Evolutionary conservation across 2,888 invertebrate genomes (phyloP), one percentile per base, ranked within the genome.

Genomic region (Agrotis puta): DNA sequence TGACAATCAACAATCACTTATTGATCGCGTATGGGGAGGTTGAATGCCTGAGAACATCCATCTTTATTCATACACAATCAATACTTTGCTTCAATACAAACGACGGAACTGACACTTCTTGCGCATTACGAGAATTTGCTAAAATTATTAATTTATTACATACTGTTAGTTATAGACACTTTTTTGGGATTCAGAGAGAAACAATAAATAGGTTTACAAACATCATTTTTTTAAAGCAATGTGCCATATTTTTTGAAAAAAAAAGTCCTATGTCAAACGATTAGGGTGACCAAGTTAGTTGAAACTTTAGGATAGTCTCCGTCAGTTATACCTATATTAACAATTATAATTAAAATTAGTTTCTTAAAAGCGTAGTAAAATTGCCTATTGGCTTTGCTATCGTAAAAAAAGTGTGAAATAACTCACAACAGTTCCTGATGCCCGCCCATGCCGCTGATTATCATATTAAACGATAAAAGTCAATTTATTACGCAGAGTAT

Each of bases 1-100:
- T 62, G 53, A 59, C 59, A 83, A 66, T 64, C 45, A 76, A 80
- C 83, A 85, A 85, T 83, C 82, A 77, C 64, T 84, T 67, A 76
- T 82, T 77, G 65, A 75, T 54, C 66, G 63, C 66, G 72, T 73
- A 80, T 77, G 85, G 68, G n/a, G 75, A 85, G 74, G 56, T 68
- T 56, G 62, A 82, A 84, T 74, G 74, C 59, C 64, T 83, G 85
- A 61, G 83, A 83, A 85, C 57, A 70, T 67, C 16, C 61, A 57
- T 72, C 27, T 24, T 47, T 54, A 61, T 53, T 67, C 24, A 50
- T 20, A 27, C 7, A 24, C 16, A 80, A 83, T 79, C 18, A 53
- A 66, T 67, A 33, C 33, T 39, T 78, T 57, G 24, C 54, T 51
- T 59, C 33, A 54, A 48, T 59, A 70, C 50, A 59, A 58, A 54